Evolutionary conservation across 1,140 invertebrate genomes (phyloP).

Genomic region (Drosophila suzukii): DNA sequence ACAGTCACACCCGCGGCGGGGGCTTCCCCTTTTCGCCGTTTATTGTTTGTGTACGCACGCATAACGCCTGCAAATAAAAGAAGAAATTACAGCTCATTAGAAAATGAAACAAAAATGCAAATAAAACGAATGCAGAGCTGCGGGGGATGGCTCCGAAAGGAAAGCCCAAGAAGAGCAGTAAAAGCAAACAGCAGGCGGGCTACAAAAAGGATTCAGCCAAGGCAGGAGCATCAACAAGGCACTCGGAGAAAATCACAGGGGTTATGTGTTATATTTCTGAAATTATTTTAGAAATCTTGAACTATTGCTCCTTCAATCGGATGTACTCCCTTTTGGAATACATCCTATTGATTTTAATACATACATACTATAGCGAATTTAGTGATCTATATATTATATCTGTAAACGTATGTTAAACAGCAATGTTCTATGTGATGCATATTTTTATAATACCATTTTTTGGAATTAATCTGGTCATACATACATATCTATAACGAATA

Average conservation of each 20-base stretch:
- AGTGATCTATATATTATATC: too few relatives aligned
- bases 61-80: constrained; percentile 80
- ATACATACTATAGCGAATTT: too few relatives aligned
- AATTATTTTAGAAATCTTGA: too few relatives aligned
- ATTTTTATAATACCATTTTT: too few relatives aligned
- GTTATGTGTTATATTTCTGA: too few relatives aligned
- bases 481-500: too few relatives aligned
- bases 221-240: constrained; percentile 18
- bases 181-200: constrained; percentile 57
- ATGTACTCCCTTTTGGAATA: too few relatives aligned
- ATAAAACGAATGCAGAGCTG: constrained; percentile 42
- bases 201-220: constrained; percentile 46
- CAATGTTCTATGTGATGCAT: too few relatives aligned
- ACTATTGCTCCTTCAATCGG: too few relatives aligned
- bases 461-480: too few relatives aligned
- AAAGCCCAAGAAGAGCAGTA: constrained; percentile 44
- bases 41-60: constrained; percentile 76
- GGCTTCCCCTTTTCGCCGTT: constrained; percentile 22
- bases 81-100: constrained; percentile 82
- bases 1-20: constrained; percentile 24
- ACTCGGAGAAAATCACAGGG: constrained; percentile 12
- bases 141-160: constrained; percentile 35
- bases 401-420: too few relatives aligned
- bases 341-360: too few relatives aligned
- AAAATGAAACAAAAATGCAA: constrained; percentile 74